Evolutionary conservation across 1,140 invertebrate genomes (phyloP).

Genomic region (Euschistus heros): DNA sequence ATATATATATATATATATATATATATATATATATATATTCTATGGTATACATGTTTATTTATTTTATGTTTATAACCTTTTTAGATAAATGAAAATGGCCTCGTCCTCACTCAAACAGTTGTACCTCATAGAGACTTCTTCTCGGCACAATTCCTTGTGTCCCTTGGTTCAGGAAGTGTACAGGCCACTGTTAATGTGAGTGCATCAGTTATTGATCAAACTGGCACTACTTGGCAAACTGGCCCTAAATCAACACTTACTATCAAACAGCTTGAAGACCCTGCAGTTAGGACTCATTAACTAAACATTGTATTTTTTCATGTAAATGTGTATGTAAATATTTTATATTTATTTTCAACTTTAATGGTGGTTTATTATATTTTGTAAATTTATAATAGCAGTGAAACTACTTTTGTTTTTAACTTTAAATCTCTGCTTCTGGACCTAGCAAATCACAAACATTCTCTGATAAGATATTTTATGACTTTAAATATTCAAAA

Average conservation of each 20-base stretch:
- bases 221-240: slow-evolving; percentile 61
- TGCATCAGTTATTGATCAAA: slow-evolving; percentile 59
- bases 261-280: slow-evolving; percentile 60
- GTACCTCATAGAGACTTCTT: slow-evolving; percentile 71
- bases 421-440: no score
- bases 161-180: slow-evolving; percentile 40
- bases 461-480: no score
- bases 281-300: slow-evolving; percentile 19
- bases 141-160: slow-evolving; percentile 62
- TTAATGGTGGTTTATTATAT: no score
- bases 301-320: no score
- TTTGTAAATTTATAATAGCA: no score
- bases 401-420: no score
- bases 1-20: background rate
- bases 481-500: no score
- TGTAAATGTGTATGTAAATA: no score
- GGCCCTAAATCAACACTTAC: slow-evolving; percentile 54
- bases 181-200: slow-evolving; percentile 53
- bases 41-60: slow-evolving; percentile 15
- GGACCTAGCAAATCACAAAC: no score
- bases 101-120: slow-evolving; percentile 44
- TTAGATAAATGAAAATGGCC: slow-evolving; percentile 40
- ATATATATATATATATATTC: background rate
- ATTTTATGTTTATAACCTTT: slow-evolving; percentile 13
- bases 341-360: no score